Evolutionary conservation across 2,888 invertebrate species (phyloP).

Genomic region (Chalcosyrphus nemorum): DNA sequence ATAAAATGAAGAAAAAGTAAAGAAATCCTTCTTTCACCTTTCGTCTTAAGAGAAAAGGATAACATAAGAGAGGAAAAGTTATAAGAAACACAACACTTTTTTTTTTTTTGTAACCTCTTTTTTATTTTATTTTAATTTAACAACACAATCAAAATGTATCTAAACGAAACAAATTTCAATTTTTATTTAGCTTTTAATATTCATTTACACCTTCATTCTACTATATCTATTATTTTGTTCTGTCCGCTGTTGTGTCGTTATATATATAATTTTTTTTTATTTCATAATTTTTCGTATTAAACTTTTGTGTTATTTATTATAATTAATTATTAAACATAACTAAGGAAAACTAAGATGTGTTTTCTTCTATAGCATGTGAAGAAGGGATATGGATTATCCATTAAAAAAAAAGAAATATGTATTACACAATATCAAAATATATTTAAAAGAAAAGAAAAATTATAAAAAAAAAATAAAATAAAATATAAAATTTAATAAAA

Average conservation of each 20-base stretch:
- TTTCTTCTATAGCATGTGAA: slow-evolving; percentile 57
- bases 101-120: slow-evolving; percentile 3
- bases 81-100: slow-evolving; percentile 4
- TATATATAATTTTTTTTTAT: slow-evolving; percentile 54
- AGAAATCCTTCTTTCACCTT: slow-evolving; percentile 70
- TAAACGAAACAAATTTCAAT: slow-evolving; percentile 22
- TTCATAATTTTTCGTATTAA: slow-evolving; percentile 47
- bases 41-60: slow-evolving; percentile 69
- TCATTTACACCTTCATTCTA: slow-evolving; percentile 20
- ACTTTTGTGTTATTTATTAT: slow-evolving; percentile 72
- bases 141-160: slow-evolving; percentile 63
- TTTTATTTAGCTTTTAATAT: slow-evolving; percentile 41
- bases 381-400: slow-evolving; percentile 44
- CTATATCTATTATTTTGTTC: slow-evolving; percentile 33
- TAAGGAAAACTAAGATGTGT: slow-evolving; percentile 33
- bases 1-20: slow-evolving; percentile 57
- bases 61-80: slow-evolving; percentile 67
- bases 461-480: slow-evolving; percentile 34
- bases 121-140: slow-evolving; percentile 19
- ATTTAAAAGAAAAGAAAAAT: slow-evolving; percentile 29
- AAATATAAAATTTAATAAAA: slow-evolving; percentile 13
- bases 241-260: slow-evolving; percentile 70
- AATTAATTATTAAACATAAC: slow-evolving; percentile 55
- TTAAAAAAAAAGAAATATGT: slow-evolving; percentile 34
- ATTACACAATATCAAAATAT: slow-evolving; percentile 46